Conservation (phyloP, 2,113 vertebrate genomes). For the Cheirogaleus medius region DNA sequence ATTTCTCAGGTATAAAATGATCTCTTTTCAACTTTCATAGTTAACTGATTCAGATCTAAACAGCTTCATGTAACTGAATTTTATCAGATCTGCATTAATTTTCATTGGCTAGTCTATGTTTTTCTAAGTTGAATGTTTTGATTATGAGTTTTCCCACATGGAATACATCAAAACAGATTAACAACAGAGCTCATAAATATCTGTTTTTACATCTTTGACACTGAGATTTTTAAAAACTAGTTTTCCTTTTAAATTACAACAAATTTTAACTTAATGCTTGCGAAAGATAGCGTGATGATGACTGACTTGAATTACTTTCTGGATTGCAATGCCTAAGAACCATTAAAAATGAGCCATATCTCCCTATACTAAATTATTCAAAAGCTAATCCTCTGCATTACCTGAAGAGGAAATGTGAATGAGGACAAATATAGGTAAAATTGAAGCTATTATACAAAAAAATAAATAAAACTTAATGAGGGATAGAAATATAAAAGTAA, state of each 20-base stretch:
- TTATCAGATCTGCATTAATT: neutral
- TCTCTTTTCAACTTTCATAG: neutral
- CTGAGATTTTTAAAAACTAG: neutral
- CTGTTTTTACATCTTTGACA: neutral
- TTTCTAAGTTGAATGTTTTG: neutral
- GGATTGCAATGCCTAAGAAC: neutral
- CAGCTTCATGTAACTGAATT: neutral
- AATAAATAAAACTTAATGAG: neutral
- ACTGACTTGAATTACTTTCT: neutral
- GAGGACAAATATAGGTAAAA: neutral
- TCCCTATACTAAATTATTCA: neutral
- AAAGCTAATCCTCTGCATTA: neutral
- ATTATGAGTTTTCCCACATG: neutral
- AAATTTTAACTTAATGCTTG: neutral
- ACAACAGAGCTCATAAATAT: neutral
- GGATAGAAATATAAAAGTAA: neutral
- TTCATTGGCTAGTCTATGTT: neutral
- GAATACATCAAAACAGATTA: conserved; percentile 10
- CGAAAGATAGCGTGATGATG: neutral
- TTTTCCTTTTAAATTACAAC: conserved; percentile 42
- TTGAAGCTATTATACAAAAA: neutral
- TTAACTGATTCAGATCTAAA: neutral
- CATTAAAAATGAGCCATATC: neutral
- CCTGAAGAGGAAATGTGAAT: neutral
- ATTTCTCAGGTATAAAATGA: neutral